Percentiles rank a stretch among this genome's conserved stretches.
Conservation (phyloP, 2,888 invertebrate species). For the Tricholauxania praeusta region DNA sequence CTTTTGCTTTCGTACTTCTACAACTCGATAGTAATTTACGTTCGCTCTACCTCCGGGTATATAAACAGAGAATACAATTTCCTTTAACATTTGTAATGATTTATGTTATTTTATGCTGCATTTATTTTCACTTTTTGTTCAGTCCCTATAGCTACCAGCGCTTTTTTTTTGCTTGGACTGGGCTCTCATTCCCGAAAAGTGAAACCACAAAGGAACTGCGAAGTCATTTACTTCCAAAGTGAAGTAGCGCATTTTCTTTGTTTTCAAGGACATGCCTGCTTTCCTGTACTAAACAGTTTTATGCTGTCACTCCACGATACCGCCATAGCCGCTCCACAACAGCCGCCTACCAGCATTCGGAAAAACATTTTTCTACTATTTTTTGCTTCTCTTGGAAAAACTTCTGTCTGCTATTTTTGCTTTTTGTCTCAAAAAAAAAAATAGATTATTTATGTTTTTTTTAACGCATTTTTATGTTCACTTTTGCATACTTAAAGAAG, state of each 20-base stretch:
- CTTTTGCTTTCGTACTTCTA: not conserved
- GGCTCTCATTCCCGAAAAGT: too few relatives aligned
- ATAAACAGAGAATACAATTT: not conserved
- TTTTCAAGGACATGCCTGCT: constrained; percentile 20
- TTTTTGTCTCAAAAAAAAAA: not conserved
- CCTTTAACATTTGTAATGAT: constrained; percentile 11
- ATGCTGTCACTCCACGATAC: too few relatives aligned
- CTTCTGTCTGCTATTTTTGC: not conserved
- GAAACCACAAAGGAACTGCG: not conserved
- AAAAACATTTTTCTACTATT: not conserved
- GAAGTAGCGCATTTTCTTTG: constrained; percentile 21
- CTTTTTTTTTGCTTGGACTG: too few relatives aligned
- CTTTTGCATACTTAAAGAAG: not conserved
- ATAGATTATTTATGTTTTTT: not conserved
- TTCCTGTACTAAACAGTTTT: too few relatives aligned
- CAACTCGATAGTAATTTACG: not conserved
- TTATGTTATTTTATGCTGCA: constrained; percentile 23
- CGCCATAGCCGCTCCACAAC: too few relatives aligned
- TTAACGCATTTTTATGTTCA: not conserved
- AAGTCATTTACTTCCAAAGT: not conserved
- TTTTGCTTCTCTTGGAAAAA: not conserved
- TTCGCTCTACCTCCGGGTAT: too few relatives aligned
- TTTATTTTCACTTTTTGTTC: constrained; percentile 21
- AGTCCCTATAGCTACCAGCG: not conserved
- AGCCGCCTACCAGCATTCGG: too few relatives aligned